Evolutionary conservation across 2,797 vertebrate species (phyloP), one percentile per base, ranked within the genome.

Genomic region (Propithecus perrieri): DNA sequence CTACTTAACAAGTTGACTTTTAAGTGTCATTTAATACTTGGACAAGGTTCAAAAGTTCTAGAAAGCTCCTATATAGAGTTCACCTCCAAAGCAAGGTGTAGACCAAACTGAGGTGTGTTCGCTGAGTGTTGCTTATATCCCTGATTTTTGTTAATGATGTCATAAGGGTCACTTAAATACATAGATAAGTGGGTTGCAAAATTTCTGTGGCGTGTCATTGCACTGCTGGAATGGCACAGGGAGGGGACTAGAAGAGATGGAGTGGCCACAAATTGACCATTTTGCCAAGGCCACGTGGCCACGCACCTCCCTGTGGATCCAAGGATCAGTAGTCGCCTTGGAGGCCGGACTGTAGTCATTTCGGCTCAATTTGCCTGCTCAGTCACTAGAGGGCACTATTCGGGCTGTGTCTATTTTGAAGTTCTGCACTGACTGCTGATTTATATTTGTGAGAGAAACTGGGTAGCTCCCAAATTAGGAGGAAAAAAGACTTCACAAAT

Each of bases 381-480:
- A 18, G 78, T 97, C 98, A 89, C 97, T 97, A 98, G 98, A 96
- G 97, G 98, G 98, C 97, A 97, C 90, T 85, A 71, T 97, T 97
- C 81, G 83, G 88, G 95, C 93, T 74, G 91, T 93, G 93, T 97
- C 69, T 20, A 26, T 7, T 41, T 5, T 53, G 69, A 89, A 28
- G 12, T 55, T 80, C 33, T 78, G 59, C n/a, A 7, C 41, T 12
- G 13, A 4, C 38, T 78, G 26, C 53, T 14, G 30, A 15, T 30
- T 71, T 75, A 26, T 63, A 65, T 75, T 89, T 33, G 35, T 28
- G 22, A 74, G 3, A 24, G 43, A 55, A 7, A 41, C 41, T 43
- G 28, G 14, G 28, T 59, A 6, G 8, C 35, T 86, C 30, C 30
- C 8, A 35, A 35, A 59, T 38, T 46, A 48, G 20, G 50, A 13